A percentile compares a stretch with the other conserved stretches of the same genome.
Conservation (phyloP, 2,797 vertebrate species). For the Neosilurus hyrtlii region DNA sequence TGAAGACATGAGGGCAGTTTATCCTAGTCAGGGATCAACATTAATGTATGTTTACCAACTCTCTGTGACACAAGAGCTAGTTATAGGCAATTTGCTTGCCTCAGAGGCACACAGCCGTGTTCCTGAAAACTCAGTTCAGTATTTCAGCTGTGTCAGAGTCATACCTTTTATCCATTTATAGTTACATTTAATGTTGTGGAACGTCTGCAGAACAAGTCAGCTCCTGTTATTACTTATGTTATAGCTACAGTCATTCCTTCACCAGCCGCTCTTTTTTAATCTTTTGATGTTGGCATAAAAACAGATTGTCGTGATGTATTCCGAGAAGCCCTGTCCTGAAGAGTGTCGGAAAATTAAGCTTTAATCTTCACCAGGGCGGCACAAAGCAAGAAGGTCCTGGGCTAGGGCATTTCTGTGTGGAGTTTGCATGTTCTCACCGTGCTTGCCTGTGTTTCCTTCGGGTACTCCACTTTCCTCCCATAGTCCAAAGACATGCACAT, state of each 20-base stretch:
- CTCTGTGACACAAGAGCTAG: neutral
- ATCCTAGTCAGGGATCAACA: conserved; percentile 11
- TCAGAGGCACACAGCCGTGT: neutral
- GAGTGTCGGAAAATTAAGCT: neutral
- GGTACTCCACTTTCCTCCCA: no score
- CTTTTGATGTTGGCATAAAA: neutral
- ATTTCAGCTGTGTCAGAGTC: neutral
- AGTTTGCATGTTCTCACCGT: no score
- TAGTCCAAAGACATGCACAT: no score
- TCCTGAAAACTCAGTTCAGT: neutral
- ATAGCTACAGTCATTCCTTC: conserved; percentile 9
- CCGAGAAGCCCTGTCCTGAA: neutral
- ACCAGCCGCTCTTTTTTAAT: neutral
- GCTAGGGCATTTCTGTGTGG: no score
- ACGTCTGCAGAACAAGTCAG: neutral
- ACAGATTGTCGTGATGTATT: neutral
- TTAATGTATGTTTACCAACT: conserved; percentile 11
- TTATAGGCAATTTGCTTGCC: neutral
- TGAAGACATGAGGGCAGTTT: neutral
- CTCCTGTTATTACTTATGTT: conserved; percentile 1
- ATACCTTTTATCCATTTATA: conserved; percentile 11
- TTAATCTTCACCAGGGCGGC: no score
- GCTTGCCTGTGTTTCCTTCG: no score
- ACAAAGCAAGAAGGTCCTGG: no score
- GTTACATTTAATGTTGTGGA: neutral